Base-by-base conservation (phyloP, 2,888 invertebrate species). In the Myathropa florea region DNA sequence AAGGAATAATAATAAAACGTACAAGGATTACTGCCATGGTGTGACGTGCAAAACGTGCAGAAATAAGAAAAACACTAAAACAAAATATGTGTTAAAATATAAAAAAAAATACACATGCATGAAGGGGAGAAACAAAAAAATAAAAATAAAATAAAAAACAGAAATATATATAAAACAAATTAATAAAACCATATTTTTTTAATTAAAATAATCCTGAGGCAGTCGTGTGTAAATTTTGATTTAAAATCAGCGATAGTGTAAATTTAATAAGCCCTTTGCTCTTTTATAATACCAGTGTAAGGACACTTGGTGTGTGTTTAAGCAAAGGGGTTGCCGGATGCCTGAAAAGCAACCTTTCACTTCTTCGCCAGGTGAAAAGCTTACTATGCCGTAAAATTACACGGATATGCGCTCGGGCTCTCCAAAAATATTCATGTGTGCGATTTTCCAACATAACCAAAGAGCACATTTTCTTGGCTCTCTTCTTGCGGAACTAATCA, bases 141-240 rank as follows among this genome's bases (percentile, higher is more conserved):
- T 12, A 12, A 10, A n/a, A n/a, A n/a, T n/a, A n/a, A n/a, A n/a
- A n/a, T n/a, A n/a, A n/a, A 53, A n/a, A 3, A 53, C 53, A 53
- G 1, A 53, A 10, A 24, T 12, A 30, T 28, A 68, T 28, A 70
- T 36, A 70, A 57, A 59, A 78, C 28, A 75, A 71, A 83, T 70
- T 73, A 73, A 79, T 73, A 72, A 64, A 84, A 71, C 10, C 36
- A 60, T 23, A 55, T 84, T 80, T 76, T 81, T 86, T 86, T 85
- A 86, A 86, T 86, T 86, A 83, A 86, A 86, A 86, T 86, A 86
- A 83, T 86, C 70, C 71, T 75, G 55, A n/a, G 28, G 83, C 78
- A 86, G 86, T 83, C 83, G 79, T 86, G 86, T 83, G 83, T 86
- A 61, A 86, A 78, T 83, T 86, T 86, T 86, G 83, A 86, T 86